Evolutionary conservation across 2,888 invertebrate genomes (phyloP), one percentile per base, ranked within the genome.

Genomic region (Metalampra italica): DNA sequence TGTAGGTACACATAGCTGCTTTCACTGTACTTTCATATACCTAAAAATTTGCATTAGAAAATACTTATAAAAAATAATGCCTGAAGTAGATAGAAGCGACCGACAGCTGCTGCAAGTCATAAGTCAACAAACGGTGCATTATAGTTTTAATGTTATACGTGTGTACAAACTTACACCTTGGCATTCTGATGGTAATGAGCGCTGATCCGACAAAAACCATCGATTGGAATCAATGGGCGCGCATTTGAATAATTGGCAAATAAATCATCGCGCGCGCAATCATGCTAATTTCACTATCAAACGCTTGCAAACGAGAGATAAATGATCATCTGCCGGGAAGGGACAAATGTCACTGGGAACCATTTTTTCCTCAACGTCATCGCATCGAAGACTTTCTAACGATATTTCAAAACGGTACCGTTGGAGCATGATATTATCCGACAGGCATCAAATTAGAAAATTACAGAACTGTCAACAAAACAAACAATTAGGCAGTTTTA

Each of bases 181-280:
- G 30, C 64, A 81, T 82, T 82, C 64, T 75, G 53, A 84, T 84
- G 84, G 68, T 72, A 84, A 84, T 83, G 45, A 46, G 51, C 42
- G 43, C 53, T 22, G 57, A 59, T 62, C 64, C 64, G 60, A 73
- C 71, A 77, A 76, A 75, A 76, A 78, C 65, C 63, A 73, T 78
- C 74, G 75, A 75, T n/a, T 72, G 68, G 51, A 72, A 77, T 77
- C 81, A 74, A 78, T 78, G 68, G 61, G 56, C 50, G 51, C 50
- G n/a, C 51, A 78, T 82, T 80, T 78, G 68, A 77, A 86, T 85
- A 84, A 81, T 83, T 79, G 54, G 56, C 52, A 55, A 54, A 85
- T 86, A 75, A 78, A 85, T 84, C 83, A 81, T 69, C 53, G 51
- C 54, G 49, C 52, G 60, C 60, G 64, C 64, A 68, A 72, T 73